Evolutionary conservation across 2,888 invertebrate species (phyloP).

Genomic region (Andrena marginata): DNA sequence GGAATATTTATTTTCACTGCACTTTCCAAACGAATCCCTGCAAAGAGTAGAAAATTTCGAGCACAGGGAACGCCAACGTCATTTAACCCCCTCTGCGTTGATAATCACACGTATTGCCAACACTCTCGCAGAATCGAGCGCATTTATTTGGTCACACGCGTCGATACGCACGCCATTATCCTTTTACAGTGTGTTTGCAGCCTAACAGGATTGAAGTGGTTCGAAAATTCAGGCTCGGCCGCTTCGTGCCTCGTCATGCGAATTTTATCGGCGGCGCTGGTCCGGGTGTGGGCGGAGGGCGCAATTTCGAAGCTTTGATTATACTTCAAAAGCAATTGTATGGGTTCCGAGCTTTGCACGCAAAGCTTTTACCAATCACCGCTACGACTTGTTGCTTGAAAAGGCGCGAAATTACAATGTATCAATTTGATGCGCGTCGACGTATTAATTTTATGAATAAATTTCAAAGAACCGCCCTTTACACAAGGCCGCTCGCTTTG

Average conservation of each 20-base stretch:
- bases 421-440: conserved; percentile 58
- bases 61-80: not conserved
- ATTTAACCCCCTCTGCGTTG: conserved; percentile 29
- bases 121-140: conserved; percentile 17
- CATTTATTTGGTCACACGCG: conserved; percentile 54
- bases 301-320: conserved; percentile 68
- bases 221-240: conserved; percentile 61
- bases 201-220: conserved; percentile 66
- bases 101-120: conserved; percentile 53
- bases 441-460: conserved; percentile 57
- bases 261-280: conserved; percentile 57
- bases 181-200: conserved; percentile 61
- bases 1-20: too few species aligned
- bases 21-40: not conserved
- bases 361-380: conserved; percentile 59
- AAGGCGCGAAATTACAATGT: conserved; percentile 57
- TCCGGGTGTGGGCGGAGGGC: not conserved
- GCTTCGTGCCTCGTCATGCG: conserved; percentile 57
- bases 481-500: conserved; percentile 27
- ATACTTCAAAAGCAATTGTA: conserved; percentile 68
- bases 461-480: conserved; percentile 50
- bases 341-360: conserved; percentile 40
- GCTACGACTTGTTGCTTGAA: conserved; percentile 62
- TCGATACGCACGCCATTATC: conserved; percentile 59
- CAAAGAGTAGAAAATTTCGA: not conserved